Conservation (phyloP, 2,888 invertebrate species). For the Ramazzottius varieornatus region DNA sequence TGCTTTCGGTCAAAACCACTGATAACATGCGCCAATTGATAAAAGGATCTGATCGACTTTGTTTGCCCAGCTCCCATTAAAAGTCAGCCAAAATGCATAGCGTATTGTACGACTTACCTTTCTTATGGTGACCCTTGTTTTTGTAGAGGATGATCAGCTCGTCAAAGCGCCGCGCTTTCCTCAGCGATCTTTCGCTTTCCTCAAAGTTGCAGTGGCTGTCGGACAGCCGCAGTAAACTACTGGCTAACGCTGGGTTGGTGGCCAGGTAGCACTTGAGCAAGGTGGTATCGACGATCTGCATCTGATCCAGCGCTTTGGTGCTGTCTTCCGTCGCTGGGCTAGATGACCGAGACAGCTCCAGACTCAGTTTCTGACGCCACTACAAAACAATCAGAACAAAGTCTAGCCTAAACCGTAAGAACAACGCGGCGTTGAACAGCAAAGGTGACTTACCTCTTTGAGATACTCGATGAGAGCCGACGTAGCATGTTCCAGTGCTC, state of each 20-base stretch:
- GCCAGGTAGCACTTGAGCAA: conserved; percentile 83
- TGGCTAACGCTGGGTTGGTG: conserved; percentile 82
- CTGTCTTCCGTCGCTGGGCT: background rate
- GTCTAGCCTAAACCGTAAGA: no score
- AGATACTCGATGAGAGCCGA: conserved; percentile 68
- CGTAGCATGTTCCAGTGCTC: conserved; percentile 59
- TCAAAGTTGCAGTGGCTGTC: conserved; percentile 66
- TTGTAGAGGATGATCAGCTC: conserved; percentile 86
- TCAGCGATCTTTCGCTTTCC: conserved; percentile 66
- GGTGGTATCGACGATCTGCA: conserved; percentile 88
- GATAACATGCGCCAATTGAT: no score
- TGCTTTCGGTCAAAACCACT: no score
- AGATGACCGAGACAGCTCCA: conserved; percentile 16
- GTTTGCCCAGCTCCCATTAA: no score
- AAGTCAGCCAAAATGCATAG: background rate
- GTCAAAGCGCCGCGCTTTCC: conserved; percentile 57
- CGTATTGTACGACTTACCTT: conserved; percentile 26
- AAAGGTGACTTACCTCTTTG: conserved; percentile 32
- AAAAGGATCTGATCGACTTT: no score
- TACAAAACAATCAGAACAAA: conserved; percentile 19
- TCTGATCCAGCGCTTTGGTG: background rate
- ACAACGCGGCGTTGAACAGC: no score
- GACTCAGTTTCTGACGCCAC: conserved; percentile 5
- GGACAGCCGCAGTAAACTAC: conserved; percentile 55
- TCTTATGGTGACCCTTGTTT: conserved; percentile 66